phyloP scores from a whole-genome alignment of 2,113 vertebrate species.

The Maccullochella peelii region DNA sequence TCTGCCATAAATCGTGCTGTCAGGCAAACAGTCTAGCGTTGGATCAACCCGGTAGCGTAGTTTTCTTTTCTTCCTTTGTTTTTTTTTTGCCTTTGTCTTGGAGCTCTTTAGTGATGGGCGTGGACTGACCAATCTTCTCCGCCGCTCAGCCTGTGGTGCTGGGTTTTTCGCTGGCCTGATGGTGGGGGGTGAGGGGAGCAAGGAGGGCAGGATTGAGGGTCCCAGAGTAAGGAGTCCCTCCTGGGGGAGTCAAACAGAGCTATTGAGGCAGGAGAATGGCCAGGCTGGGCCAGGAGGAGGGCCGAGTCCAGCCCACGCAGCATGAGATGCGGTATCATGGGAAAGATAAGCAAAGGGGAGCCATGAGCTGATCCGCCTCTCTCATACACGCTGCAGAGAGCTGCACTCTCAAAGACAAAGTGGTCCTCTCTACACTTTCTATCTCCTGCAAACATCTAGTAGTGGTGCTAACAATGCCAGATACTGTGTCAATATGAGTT shows the following conservation, averaged over 20 bases:
- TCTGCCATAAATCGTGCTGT: slow-evolving; percentile 60
- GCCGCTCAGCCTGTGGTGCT: slow-evolving; percentile 34
- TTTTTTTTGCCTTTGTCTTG: slow-evolving; percentile 37
- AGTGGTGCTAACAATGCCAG: neutral
- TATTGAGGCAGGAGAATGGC: slow-evolving; percentile 72
- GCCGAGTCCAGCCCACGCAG: slow-evolving; percentile 73
- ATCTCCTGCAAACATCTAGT: slow-evolving; percentile 35
- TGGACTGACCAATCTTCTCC: slow-evolving; percentile 28
- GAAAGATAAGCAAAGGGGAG: slow-evolving; percentile 69
- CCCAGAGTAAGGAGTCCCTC: slow-evolving; percentile 37
- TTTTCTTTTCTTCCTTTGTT: slow-evolving; percentile 16
- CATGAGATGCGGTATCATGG: slow-evolving; percentile 66
- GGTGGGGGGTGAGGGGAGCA: slow-evolving; percentile 20
- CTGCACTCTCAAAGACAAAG: slow-evolving; percentile 47
- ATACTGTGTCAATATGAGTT: neutral
- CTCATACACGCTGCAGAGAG: slow-evolving; percentile 27
- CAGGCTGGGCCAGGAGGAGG: slow-evolving; percentile 60
- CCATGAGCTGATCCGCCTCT: slow-evolving; percentile 48
- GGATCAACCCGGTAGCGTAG: slow-evolving; percentile 31
- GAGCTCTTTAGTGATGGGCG: slow-evolving; percentile 38
- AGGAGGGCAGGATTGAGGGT: slow-evolving; percentile 23
- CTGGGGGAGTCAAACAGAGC: slow-evolving; percentile 71
- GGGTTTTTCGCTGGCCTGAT: slow-evolving; percentile 22
- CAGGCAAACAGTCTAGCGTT: slow-evolving; percentile 44
- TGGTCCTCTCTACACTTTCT: slow-evolving; percentile 17